A percentile compares a stretch with the other conserved stretches of the same genome.
Evolutionary conservation across 2,888 invertebrate species (phyloP).

Genomic region (Spodoptera littoralis): DNA sequence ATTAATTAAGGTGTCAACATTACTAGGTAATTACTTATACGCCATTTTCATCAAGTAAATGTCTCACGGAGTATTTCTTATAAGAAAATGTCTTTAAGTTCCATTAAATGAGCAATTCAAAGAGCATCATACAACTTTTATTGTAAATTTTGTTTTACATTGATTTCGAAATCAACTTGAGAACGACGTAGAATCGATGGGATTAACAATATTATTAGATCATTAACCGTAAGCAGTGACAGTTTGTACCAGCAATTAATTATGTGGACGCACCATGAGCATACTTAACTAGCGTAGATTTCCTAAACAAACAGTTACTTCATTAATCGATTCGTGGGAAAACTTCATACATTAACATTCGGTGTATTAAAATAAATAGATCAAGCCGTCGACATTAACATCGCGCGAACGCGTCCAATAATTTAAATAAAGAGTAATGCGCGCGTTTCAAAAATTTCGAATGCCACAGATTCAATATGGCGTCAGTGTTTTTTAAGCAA

Average conservation of each 20-base stretch:
- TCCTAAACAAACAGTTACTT: conserved; percentile 47
- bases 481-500: conserved; percentile 74
- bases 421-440: conserved; percentile 63
- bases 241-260: conserved; percentile 42
- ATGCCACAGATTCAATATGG: conserved; percentile 79
- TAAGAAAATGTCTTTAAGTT: background rate
- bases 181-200: conserved; percentile 14
- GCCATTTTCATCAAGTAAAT: too few relatives aligned
- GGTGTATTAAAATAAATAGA: conserved; percentile 61
- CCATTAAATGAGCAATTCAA: background rate
- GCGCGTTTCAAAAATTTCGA: conserved; percentile 74
- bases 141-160: background rate
- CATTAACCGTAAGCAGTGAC: conserved; percentile 16
- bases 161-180: conserved; percentile 28
- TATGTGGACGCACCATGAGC: conserved; percentile 30
- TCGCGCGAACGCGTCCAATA: conserved; percentile 53
- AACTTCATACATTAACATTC: conserved; percentile 38
- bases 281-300: conserved; percentile 38
- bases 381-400: conserved; percentile 61
- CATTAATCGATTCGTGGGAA: conserved; percentile 53
- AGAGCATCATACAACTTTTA: background rate
- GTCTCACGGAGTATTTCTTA: too few relatives aligned
- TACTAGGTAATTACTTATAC: too few relatives aligned
- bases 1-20: too few relatives aligned
- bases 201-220: conserved; percentile 11